Evolutionary conservation across 2,888 invertebrate genomes (phyloP), one percentile per base, ranked within the genome.

Genomic region (Lepidonotus clava): DNA sequence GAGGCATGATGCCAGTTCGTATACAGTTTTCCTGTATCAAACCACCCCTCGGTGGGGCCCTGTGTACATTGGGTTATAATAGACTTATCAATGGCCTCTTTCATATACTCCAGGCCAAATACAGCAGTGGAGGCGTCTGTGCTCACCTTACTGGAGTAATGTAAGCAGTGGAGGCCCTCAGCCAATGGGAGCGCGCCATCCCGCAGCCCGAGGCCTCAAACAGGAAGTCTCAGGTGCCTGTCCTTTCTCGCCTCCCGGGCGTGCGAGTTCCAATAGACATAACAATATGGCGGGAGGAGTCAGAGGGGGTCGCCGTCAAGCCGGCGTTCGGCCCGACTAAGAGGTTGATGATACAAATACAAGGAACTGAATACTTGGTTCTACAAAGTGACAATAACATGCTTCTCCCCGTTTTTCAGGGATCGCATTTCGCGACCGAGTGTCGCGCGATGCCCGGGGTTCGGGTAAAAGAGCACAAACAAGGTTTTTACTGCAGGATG

Each of bases 371-470:
- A 46, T 80, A 46, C 41, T 80, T 80, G 80, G 46, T 80, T 80
- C 41, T 46, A 80, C 46, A 80, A 80, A 80, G 80, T 80, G 80
- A 80, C 80, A 46, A 41, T 80, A 80, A 80, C 80, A 80, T 80
- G 40, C 76, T 34, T 76, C 36, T 1, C 14, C 24, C 41, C 41
- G 32, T 80, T 80, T 28, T 80, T 80, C 38, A 28, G n/a, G 61
- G 61, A 61, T 61, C 61, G 61, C 11, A 24, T 61, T 61, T 24
- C 61, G 28, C 28, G 24, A 24, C 28, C 61, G 61, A 61, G 61
- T 61, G 24, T 61, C 61, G 21, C 24, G 61, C 1, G 61, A 32
- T 61, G 61, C 28, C 61, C 24, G 4, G 24, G 24, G 24, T 11
- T 61, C 61, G 28, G 28, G 28, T 18, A n/a, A 24, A 1, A 61